Evolutionary conservation across 2,113 vertebrate species (phyloP).

Genomic region (Pitta sordida): DNA sequence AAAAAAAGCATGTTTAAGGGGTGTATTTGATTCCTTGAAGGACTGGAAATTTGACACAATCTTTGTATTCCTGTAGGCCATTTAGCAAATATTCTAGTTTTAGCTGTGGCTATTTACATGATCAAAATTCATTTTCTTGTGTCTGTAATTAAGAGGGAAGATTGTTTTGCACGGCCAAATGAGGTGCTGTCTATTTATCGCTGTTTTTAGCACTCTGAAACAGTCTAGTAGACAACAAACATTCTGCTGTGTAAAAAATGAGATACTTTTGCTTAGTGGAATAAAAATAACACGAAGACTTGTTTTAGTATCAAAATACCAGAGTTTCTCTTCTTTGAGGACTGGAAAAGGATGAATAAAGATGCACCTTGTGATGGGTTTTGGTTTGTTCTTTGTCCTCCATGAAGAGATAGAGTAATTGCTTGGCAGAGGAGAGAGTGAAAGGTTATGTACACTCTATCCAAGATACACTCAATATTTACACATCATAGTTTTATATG

Average conservation of each 20-base stretch:
- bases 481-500: not conserved
- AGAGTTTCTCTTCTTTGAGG: not conserved
- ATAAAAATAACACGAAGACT: not conserved
- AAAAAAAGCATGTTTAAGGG: not conserved
- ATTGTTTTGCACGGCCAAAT: not conserved
- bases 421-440: not conserved
- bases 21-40: not conserved
- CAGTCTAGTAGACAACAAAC: not conserved
- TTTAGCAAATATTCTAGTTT: not conserved
- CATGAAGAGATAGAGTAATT: not conserved
- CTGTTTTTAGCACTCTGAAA: not conserved
- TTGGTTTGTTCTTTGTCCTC: not conserved
- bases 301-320: not conserved
- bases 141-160: not conserved
- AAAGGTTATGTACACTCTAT: not conserved
- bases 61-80: not conserved
- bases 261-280: not conserved
- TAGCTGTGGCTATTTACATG: not conserved
- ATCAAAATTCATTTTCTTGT: not conserved
- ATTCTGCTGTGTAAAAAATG: not conserved
- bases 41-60: not conserved
- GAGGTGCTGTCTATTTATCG: not conserved
- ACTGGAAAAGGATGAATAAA: not conserved
- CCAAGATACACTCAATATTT: not conserved
- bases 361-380: not conserved